These are phyloP conservation scores for Sebastes hubbsi DNA, from an alignment of 2,797 vertebrate species.

Conservation along the genomic window DNA sequence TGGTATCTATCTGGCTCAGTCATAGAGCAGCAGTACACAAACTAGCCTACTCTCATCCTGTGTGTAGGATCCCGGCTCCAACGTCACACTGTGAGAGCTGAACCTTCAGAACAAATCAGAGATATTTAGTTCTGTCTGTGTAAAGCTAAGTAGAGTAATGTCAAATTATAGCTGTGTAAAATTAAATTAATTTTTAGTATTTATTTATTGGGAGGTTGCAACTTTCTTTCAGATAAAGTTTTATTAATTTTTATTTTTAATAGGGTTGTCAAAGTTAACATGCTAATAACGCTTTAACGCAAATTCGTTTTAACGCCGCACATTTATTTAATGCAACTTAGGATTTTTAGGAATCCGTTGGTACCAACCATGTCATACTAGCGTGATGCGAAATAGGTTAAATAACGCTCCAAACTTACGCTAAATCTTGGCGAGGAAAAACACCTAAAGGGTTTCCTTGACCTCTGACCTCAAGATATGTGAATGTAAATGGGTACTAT, in stretches of 20 bases:
- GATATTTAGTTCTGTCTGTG: constrained; percentile 15
- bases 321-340: too few species aligned
- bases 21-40: constrained; percentile 44
- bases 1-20: constrained; percentile 62
- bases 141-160: background rate
- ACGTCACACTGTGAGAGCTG: constrained; percentile 31
- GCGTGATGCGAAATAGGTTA: too few species aligned
- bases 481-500: too few species aligned
- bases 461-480: too few species aligned
- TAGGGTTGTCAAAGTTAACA: too few species aligned
- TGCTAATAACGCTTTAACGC: too few species aligned
- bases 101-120: constrained; percentile 21
- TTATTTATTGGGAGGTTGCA: background rate
- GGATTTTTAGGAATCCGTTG: too few species aligned
- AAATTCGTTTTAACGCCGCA: too few species aligned
- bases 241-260: background rate
- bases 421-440: too few species aligned
- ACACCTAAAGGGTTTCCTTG: too few species aligned
- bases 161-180: background rate
- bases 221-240: background rate
- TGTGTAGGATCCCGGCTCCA: constrained; percentile 64
- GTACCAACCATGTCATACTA: too few species aligned
- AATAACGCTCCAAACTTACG: too few species aligned
- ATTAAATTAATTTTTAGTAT: background rate
- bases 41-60: constrained; percentile 57